Evolutionary conservation across 2,888 invertebrate genomes (phyloP).

Genomic region (Scaptomyza caliginosa): DNA sequence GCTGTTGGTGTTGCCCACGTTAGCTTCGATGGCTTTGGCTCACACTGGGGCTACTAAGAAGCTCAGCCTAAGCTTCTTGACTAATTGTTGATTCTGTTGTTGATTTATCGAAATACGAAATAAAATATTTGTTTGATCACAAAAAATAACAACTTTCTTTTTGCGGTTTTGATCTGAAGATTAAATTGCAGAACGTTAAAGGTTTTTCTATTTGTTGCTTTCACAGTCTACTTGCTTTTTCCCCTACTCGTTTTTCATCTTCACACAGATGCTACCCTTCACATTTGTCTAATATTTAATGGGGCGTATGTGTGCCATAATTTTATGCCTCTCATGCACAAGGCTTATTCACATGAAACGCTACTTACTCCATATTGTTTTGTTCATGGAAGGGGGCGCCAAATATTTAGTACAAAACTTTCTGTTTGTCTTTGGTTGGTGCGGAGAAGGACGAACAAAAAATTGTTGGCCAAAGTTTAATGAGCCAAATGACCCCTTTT

Average conservation of each 20-base stretch:
- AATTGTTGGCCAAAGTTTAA: slow-evolving; percentile 79
- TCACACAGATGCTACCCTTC: neutral
- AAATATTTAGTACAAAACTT: slow-evolving; percentile 76
- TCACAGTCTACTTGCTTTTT: no score
- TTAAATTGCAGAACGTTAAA: neutral
- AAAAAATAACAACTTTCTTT: neutral
- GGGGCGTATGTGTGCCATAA: slow-evolving; percentile 75
- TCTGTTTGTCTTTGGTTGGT: slow-evolving; percentile 73
- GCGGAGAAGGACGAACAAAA: slow-evolving; percentile 43
- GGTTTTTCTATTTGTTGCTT: neutral
- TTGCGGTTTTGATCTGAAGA: neutral
- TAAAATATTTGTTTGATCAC: slow-evolving; percentile 39
- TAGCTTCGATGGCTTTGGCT: slow-evolving; percentile 87
- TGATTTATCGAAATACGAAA: slow-evolving; percentile 52
- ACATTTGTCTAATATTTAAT: slow-evolving; percentile 71
- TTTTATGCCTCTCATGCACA: slow-evolving; percentile 45
- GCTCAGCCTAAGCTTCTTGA: neutral
- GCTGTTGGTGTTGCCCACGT: slow-evolving; percentile 85
- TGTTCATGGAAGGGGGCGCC: slow-evolving; percentile 39
- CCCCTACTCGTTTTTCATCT: neutral
- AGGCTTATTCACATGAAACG: slow-evolving; percentile 29
- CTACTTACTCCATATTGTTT: slow-evolving; percentile 28
- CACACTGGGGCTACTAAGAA: slow-evolving; percentile 88
- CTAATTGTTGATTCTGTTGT: slow-evolving; percentile 62
- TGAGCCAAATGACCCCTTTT: slow-evolving; percentile 79